Conservation (phyloP, 2,888 invertebrate genomes). For the Monoplex corrugatus region DNA sequence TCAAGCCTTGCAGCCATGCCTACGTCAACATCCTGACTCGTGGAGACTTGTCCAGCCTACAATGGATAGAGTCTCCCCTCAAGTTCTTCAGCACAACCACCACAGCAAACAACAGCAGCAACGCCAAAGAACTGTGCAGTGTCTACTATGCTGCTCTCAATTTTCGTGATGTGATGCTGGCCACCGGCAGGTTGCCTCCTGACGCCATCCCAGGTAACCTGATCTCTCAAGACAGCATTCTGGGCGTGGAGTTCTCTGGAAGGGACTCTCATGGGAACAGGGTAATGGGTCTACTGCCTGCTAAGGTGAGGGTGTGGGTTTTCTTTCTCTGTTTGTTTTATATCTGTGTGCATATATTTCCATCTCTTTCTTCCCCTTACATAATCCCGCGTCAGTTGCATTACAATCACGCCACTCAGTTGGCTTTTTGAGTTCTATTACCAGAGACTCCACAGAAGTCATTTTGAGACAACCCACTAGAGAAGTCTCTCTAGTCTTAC, state of each 20-base stretch:
- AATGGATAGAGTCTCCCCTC: conserved; percentile 94
- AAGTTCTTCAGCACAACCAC: conserved; percentile 72
- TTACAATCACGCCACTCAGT: too few relatives aligned
- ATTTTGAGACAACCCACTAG: too few relatives aligned
- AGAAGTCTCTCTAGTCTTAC: too few relatives aligned
- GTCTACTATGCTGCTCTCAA: conserved; percentile 97
- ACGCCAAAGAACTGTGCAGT: conserved; percentile 87
- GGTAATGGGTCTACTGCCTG: conserved; percentile 80
- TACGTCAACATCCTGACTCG: conserved; percentile 95
- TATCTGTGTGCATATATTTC: too few relatives aligned
- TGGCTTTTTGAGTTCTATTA: too few relatives aligned
- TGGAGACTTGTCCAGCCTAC: conserved; percentile 95
- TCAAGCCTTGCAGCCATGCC: conserved; percentile 89
- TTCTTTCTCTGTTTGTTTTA: too few relatives aligned
- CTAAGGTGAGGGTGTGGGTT: conserved; percentile 79
- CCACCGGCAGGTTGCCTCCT: conserved; percentile 97
- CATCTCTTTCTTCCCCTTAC: too few relatives aligned
- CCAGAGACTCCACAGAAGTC: too few relatives aligned
- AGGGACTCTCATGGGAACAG: conserved; percentile 84
- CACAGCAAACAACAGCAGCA: conserved; percentile 67
- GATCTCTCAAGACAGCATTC: conserved; percentile 90
- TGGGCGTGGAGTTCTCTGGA: conserved; percentile 97
- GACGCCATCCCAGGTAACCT: conserved; percentile 91
- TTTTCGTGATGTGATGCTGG: conserved; percentile 99
- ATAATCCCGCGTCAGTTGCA: too few relatives aligned